Conservation (phyloP, 2,113 vertebrate species). For the Cephalopterus ornatus region DNA sequence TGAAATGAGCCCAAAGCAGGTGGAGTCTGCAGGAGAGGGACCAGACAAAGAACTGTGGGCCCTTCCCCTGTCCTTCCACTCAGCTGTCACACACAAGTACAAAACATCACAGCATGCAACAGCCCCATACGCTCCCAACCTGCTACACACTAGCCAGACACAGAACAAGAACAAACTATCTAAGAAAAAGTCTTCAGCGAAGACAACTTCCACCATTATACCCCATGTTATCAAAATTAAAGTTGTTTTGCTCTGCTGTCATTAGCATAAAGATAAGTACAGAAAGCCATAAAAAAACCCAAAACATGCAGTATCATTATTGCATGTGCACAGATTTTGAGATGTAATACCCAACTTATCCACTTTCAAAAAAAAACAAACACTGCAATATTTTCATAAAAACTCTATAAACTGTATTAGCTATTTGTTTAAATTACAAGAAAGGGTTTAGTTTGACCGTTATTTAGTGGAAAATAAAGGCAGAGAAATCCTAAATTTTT, state of each 20-base stretch:
- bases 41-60: rapidly evolving
- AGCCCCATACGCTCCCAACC: not conserved
- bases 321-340: not conserved
- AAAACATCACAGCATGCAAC: not conserved
- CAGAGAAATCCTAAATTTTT: not conserved
- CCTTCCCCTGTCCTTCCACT: not conserved
- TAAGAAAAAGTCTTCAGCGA: not conserved
- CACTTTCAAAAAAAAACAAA: not conserved
- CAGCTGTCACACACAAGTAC: rapidly evolving
- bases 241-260: not conserved
- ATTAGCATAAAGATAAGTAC: not conserved
- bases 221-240: not conserved
- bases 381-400: not conserved
- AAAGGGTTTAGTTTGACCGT: not conserved
- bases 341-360: not conserved
- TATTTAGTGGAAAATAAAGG: not conserved
- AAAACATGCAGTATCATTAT: not conserved
- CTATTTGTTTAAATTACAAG: not conserved
- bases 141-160: not conserved
- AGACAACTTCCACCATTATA: not conserved
- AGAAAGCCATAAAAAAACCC: not conserved
- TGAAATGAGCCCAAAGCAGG: not conserved
- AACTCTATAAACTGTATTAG: not conserved
- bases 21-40: not conserved
- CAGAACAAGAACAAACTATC: not conserved